Evolutionary conservation across 2,888 invertebrate species (phyloP), one percentile per base, ranked within the genome.

Genomic region (Ichneumon xanthorius): DNA sequence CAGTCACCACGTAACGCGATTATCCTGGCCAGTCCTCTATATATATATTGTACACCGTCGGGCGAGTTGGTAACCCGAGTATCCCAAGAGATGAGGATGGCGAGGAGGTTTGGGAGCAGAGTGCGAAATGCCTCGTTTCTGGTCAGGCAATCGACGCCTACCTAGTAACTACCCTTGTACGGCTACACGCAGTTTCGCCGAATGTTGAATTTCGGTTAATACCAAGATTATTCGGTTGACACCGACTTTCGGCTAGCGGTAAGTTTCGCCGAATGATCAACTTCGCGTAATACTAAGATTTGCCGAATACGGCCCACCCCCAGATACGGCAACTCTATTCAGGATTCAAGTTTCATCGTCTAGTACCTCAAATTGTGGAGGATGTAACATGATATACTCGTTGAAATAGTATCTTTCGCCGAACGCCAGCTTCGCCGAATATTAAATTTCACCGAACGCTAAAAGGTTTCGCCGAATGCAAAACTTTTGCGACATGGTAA

Each of bases 1-100:
- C 92, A 92, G 92, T 93, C 92, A 92, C 90, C 92, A 87, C 90
- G 90, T 92, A 93, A 92, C 91, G 84, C 88, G 92, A 92, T 93
- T 93, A 92, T 90, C 90, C 91, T 89, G 89, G 89, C 76, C 61
- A 80, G 48, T 50, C 48, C 82, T 70, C 85, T 61, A 61, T 30
- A 33, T 61, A 61, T 30, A 6, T 61, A 2, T 30, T 14, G 61
- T 1, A 1, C 61, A 61, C 75, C 76, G 50, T 79, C 75, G 81
- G 85, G 86, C 88, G 85, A 80, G 87, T 77, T 79, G 87, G 88
- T 88, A 90, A 89, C 88, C 88, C 88, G 87, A 88, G 86, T 45
- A 89, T 90, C 89, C 89, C 90, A 88, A 58, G 87, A 87, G 87
- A 88, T 86, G 84, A 83, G 73, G 72, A 70, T 76, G 61, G 75